Evolutionary conservation across 1,140 invertebrate species (phyloP), one percentile per base, ranked within the genome.

Genomic region (Aphis craccivora): DNA sequence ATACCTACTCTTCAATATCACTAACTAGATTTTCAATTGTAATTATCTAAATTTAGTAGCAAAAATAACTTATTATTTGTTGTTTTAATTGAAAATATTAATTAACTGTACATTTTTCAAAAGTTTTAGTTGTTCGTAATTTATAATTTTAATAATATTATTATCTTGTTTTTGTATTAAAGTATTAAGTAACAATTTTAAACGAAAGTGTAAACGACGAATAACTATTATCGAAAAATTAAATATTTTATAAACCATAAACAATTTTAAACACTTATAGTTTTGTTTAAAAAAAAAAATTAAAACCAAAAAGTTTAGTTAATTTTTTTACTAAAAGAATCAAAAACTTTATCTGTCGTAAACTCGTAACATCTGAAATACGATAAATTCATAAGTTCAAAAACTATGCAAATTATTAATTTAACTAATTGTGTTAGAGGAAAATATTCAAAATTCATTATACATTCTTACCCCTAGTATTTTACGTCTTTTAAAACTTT

Each of bases 231-330:
- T 67, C 4, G 60, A 30, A 67, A 67, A 67, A 14, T 67, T 67
- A 60, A 60, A 60, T 60, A 67, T 67, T 67, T n/a, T n/a, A 67
- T 67, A 67, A 67, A 25, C 11, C 60, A 67, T 67, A 67, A 67
- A 67, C 60, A 67, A 83, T 37, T 83, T 37, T 83, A 37, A 86
- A 86, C 23, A 43, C 40, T 86, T 86, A 40, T 40, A 37, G 37
- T 45, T 86, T 86, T 43, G 8, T 43, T 86, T 86, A 18, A 87
- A 87, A 87, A 87, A 87, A 87, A 87, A 81, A 81, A 37, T 81
- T 48, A n/a, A 87, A 87, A 48, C 43, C 45, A 87, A 48, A 45
- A 35, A 88, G 86, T 88, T 88, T 88, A n/a, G 9, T 18, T 35
- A 88, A 51, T 88, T 88, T 86, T 86, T 86, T 86, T n/a, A 6